Evolutionary conservation across 2,888 invertebrate species (phyloP).

Genomic region (Ormyrus thymus): DNA sequence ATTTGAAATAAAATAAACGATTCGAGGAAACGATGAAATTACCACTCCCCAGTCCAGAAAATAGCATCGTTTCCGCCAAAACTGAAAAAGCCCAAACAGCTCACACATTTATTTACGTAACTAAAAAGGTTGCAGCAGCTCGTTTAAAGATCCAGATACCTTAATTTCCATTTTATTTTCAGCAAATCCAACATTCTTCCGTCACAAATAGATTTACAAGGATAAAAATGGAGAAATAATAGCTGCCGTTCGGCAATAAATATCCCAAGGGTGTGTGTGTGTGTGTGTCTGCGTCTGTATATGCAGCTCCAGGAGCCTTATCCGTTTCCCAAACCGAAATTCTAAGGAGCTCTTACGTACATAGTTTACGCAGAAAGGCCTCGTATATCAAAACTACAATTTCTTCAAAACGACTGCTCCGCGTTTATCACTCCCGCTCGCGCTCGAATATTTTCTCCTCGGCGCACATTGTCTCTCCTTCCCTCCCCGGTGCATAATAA

Average conservation of each 20-base stretch:
- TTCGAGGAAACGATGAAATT: no score
- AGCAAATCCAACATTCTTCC: no score
- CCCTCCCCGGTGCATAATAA: neutral
- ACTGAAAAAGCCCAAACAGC: no score
- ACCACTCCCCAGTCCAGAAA: no score
- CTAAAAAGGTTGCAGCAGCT: no score
- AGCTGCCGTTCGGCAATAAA: constrained; percentile 1
- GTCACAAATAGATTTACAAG: neutral
- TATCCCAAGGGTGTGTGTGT: constrained; percentile 1
- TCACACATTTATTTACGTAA: no score
- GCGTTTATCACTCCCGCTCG: constrained; percentile 25
- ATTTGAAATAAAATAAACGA: no score
- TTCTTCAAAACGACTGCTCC: constrained; percentile 16
- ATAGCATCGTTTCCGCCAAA: no score
- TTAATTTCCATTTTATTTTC: no score
- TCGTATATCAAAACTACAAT: constrained; percentile 25
- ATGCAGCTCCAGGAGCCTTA: neutral
- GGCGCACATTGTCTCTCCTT: constrained; percentile 3
- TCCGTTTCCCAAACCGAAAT: constrained; percentile 1
- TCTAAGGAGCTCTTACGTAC: neutral
- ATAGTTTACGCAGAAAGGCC: neutral
- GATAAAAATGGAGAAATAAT: neutral
- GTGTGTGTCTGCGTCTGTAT: no score
- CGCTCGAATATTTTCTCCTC: constrained; percentile 36
- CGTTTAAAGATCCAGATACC: no score